Percentiles rank a stretch among this genome's conserved stretches.
These are phyloP conservation scores for Wasmannia auropunctata DNA, from an alignment of 1,140 invertebrate species.

Conservation along the genomic window DNA sequence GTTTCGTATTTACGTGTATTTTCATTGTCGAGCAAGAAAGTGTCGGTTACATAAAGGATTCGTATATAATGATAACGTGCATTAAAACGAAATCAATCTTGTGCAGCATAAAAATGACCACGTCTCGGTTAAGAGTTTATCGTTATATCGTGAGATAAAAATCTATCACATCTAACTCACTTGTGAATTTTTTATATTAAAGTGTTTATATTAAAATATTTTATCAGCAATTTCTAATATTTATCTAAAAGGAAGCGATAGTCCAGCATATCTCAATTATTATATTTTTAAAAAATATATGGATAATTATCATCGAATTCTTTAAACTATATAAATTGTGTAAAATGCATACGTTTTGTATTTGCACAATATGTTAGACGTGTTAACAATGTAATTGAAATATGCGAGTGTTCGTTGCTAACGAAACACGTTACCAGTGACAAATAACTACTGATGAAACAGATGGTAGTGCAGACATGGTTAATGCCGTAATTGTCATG, in stretches of 20 bases:
- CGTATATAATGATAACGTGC: neutral
- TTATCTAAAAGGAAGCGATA: neutral
- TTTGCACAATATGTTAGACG: neutral
- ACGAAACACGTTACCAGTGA: neutral
- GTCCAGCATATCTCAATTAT: neutral
- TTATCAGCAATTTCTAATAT: neutral
- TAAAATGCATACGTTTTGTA: neutral
- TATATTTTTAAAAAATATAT: neutral
- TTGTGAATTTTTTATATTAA: neutral
- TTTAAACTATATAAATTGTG: neutral
- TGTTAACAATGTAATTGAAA: neutral
- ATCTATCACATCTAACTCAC: neutral
- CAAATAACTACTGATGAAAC: slow-evolving; percentile 28
- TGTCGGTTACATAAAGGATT: neutral
- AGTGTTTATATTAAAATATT: too few relatives aligned
- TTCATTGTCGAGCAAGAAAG: neutral
- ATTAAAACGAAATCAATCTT: slow-evolving; percentile 8
- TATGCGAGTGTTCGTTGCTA: neutral
- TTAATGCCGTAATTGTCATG: slow-evolving; percentile 51
- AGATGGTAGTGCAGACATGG: neutral
- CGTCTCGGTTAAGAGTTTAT: neutral
- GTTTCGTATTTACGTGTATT: neutral
- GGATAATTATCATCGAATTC: neutral
- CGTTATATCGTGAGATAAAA: neutral
- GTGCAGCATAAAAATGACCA: neutral